A percentile compares a stretch with the other conserved stretches of the same genome.
These are phyloP conservation scores for Nasonia giraulti DNA, from an alignment of 1,140 invertebrate genomes.

Conservation along the genomic window DNA sequence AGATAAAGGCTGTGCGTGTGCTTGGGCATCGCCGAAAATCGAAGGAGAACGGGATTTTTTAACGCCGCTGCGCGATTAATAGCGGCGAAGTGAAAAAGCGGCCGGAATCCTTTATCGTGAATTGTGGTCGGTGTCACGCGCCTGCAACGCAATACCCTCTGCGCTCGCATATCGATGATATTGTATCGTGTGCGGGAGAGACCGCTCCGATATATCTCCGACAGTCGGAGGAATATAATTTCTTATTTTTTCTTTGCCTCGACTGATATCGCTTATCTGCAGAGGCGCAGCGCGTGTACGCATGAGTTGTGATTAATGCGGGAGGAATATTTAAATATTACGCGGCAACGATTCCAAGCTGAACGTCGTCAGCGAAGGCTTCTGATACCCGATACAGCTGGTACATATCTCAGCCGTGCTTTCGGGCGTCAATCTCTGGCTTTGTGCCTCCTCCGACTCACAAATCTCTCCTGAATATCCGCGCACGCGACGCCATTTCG, in stretches of 20 bases:
- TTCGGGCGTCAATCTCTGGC: constrained; percentile 59
- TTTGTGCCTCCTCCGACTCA: constrained; percentile 65
- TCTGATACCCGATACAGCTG: background rate
- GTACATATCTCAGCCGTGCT: constrained; percentile 27
- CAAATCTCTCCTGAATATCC: constrained; percentile 65
- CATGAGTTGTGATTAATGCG: background rate
- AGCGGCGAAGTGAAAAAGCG: background rate
- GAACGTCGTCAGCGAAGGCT: background rate
- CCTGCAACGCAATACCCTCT: too few relatives aligned
- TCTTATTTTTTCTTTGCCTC: background rate
- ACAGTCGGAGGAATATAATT: background rate
- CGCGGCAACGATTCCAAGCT: background rate
- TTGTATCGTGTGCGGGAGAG: background rate
- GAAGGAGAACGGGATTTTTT: constrained; percentile 18
- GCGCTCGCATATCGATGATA: background rate
- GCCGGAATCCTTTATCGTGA: constrained; percentile 20
- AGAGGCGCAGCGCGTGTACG: too few relatives aligned
- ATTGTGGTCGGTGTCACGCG: constrained; percentile 33
- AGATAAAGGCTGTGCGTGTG: constrained; percentile 33
- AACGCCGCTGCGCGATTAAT: constrained; percentile 28
- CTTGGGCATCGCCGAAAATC: constrained; percentile 26
- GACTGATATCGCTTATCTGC: background rate
- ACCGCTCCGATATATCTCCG: background rate
- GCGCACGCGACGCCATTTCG: constrained; percentile 57
- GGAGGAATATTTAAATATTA: background rate